phyloP scores from a whole-genome alignment of 2,113 vertebrate genomes.

The Prochilodus magdalenae region DNA sequence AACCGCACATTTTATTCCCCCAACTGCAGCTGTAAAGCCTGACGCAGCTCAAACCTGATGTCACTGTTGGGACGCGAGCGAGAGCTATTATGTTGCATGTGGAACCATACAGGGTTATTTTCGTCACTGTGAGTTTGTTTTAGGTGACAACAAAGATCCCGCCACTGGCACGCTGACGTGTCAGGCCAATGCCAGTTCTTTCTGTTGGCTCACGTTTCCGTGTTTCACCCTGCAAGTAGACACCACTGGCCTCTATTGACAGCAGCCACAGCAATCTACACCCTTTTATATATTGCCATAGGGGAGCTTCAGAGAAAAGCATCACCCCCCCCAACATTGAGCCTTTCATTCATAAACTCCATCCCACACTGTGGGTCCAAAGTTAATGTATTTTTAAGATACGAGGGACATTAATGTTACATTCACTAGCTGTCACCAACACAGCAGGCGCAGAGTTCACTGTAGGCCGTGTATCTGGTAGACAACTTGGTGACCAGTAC shows the following conservation, averaged over 20 bases:
- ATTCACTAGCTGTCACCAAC: background rate
- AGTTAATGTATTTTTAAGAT: slow-evolving; percentile 12
- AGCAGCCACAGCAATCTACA: background rate
- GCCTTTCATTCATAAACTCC: background rate
- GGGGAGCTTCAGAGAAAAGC: background rate
- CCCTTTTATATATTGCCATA: slow-evolving; percentile 17
- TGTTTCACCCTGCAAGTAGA: slow-evolving; percentile 40
- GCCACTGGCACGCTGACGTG: background rate
- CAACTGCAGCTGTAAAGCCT: background rate
- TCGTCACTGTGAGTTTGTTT: background rate
- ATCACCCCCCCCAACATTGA: background rate
- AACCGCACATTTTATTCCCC: background rate
- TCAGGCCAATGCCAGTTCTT: background rate
- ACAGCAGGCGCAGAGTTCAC: background rate
- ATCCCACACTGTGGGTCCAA: background rate
- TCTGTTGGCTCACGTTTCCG: slow-evolving; percentile 52
- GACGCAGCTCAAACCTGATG: background rate
- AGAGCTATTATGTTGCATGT: background rate
- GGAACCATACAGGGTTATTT: background rate
- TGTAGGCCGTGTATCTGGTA: background rate
- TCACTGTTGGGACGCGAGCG: background rate
- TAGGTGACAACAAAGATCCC: background rate
- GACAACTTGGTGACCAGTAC: background rate
- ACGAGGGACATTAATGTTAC: background rate
- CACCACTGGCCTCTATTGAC: background rate